Evolutionary conservation across 2,113 vertebrate species (phyloP).

Genomic region (Cyanistes caeruleus): DNA sequence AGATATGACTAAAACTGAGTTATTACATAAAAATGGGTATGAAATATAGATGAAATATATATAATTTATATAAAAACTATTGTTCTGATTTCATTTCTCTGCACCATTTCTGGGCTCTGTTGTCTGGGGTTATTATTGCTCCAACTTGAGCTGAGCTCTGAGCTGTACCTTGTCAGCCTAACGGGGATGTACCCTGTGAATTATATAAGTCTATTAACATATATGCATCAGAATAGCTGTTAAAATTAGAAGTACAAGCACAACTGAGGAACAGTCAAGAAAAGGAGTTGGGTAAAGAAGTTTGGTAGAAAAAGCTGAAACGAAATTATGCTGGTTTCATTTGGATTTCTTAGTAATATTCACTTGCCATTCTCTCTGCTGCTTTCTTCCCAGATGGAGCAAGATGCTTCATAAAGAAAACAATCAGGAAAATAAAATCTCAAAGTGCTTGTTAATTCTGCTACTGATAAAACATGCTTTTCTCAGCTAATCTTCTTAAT

Average conservation of each 20-base stretch:
- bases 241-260: constrained; percentile 42
- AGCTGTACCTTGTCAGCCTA: background rate
- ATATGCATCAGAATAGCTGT: constrained; percentile 30
- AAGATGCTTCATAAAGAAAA: background rate
- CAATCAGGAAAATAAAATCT: background rate
- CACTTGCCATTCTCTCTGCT: background rate
- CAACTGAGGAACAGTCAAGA: background rate
- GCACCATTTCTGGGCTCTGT: background rate
- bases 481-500: constrained; percentile 9
- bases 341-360: background rate
- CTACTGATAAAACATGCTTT: background rate
- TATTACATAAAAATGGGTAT: background rate
- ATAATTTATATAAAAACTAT: background rate
- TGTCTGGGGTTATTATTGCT: background rate
- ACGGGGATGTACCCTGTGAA: background rate
- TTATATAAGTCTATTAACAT: constrained; percentile 45
- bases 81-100: background rate
- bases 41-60: background rate
- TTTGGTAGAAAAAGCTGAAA: background rate
- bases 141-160: background rate
- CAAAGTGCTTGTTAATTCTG: background rate
- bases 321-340: background rate
- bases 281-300: background rate
- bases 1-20: background rate
- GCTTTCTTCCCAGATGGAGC: background rate